Evolutionary conservation across 1,140 invertebrate genomes (phyloP), one percentile per base, ranked within the genome.

Genomic region (Archivesica marissinica): DNA sequence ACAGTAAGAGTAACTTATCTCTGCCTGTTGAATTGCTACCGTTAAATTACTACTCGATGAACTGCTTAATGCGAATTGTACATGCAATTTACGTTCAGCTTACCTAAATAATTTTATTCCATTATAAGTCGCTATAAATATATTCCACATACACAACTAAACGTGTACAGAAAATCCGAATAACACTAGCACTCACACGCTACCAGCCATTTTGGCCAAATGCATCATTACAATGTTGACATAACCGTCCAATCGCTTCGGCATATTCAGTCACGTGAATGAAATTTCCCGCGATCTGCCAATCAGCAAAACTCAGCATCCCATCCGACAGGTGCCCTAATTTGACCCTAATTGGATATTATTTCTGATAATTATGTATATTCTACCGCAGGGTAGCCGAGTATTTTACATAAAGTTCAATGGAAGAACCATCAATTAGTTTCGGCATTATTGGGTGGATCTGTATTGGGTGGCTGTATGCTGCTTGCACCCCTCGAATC

Each of bases 151-250:
- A 66, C 39, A 9, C 38, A 15, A 77, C 47, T 50, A 33, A 52
- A 66, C 20, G 56, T 38, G 23, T 13, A 52, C 50, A 28, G 39
- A 38, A 56, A 64, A 25, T 50, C 39, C 23, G 66, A 75, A 50
- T 35, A 76, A 70, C 50, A 38, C 25, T 56, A 13, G 28, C 41
- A 28, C 20, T 59, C 20, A 54, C 41, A 59, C 44, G 20, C 66
- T 38, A 59, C 28, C 76, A 72, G 82, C 82, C 82, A 77, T 85
- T 85, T 76, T 83, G 25, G 44, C 61, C 15, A 66, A n/a, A 35
- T 54, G 74, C 54, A 68, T 39, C 47, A 75, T 52, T 59, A 39
- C 39, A 50, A 81, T 86, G 85, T 86, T 86, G 77, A 86, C 85
- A 81, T 81, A 54, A 39, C 23, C 47, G 56, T n/a, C 85, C 85